Percentiles rank a stretch among this genome's conserved stretches.
These are phyloP conservation scores for Heliconius melpomene DNA, from an alignment of 1,140 invertebrate genomes.

Conservation along the genomic window DNA sequence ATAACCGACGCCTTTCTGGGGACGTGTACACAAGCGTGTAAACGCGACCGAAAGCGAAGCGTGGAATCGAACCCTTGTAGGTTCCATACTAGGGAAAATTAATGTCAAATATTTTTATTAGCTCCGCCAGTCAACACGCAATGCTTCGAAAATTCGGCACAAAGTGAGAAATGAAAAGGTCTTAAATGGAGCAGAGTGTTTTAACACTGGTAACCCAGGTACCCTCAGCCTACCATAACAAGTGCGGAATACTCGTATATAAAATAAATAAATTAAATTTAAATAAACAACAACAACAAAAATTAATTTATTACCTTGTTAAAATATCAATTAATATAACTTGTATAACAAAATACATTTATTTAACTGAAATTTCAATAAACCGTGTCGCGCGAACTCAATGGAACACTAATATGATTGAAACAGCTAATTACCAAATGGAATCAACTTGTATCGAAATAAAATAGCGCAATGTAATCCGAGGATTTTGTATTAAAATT, in stretches of 20 bases:
- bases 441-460: slow-evolving; percentile 5
- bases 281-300: not conserved
- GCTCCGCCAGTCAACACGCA: not conserved
- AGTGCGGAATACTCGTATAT: not conserved
- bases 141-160: not conserved
- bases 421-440: slow-evolving; percentile 12
- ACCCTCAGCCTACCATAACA: too few relatives aligned
- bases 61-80: too few relatives aligned
- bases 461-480: not conserved
- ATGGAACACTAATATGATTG: slow-evolving; percentile 1
- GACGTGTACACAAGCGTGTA: too few relatives aligned
- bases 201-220: too few relatives aligned
- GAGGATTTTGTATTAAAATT: not conserved
- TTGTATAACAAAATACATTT: not conserved
- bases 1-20: too few relatives aligned
- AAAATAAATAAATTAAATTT: not conserved
- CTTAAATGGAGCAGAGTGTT: too few relatives aligned
- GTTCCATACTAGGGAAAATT: too few relatives aligned
- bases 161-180: not conserved
- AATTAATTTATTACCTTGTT: not conserved
- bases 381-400: not conserved
- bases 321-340: not conserved
- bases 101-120: not conserved
- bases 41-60: too few relatives aligned
- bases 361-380: not conserved